A percentile compares a stretch with the other conserved stretches of the same genome.
phyloP scores from a whole-genome alignment of 2,888 invertebrate genomes.

The Aspidiotus rigidus region DNA sequence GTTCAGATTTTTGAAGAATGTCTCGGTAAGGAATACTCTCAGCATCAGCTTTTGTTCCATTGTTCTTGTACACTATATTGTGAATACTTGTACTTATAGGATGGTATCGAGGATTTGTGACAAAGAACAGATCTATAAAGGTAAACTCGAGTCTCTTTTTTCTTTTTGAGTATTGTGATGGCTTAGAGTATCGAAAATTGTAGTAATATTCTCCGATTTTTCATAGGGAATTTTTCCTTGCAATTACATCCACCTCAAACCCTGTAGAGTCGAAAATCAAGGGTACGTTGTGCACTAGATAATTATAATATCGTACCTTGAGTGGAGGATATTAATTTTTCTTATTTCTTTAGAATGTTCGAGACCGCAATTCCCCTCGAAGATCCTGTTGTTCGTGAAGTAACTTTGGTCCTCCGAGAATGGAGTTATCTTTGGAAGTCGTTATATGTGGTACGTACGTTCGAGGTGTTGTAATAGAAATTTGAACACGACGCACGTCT shows the following conservation, averaged over 20 bases:
- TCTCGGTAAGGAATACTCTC: conserved; percentile 49
- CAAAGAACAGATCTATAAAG: conserved; percentile 58
- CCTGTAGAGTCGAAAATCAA: conserved; percentile 72
- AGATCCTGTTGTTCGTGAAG: conserved; percentile 83
- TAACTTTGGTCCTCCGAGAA: conserved; percentile 81
- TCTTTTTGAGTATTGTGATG: not conserved
- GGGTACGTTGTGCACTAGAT: conserved; percentile 47
- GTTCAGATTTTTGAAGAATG: conserved; percentile 87
- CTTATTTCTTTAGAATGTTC: conserved; percentile 45
- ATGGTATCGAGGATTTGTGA: conserved; percentile 82
- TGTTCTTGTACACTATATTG: not conserved
- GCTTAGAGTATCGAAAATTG: not conserved
- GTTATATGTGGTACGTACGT: conserved; percentile 68
- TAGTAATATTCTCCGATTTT: conserved; percentile 37
- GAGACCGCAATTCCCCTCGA: conserved; percentile 65
- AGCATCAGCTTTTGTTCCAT: not conserved
- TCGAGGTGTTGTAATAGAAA: not conserved
- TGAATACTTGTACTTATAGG: conserved; percentile 46
- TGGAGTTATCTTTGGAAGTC: conserved; percentile 91
- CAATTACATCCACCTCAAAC: conserved; percentile 66
- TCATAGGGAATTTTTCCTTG: conserved; percentile 68
- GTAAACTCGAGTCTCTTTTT: conserved; percentile 38
- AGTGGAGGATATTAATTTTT: not conserved
- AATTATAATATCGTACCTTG: not conserved
- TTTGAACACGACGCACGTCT: not conserved